A percentile compares a stretch with the other conserved stretches of the same genome.
Evolutionary conservation across 2,888 invertebrate species (phyloP).

Genomic region (Napeogenes sylphis): DNA sequence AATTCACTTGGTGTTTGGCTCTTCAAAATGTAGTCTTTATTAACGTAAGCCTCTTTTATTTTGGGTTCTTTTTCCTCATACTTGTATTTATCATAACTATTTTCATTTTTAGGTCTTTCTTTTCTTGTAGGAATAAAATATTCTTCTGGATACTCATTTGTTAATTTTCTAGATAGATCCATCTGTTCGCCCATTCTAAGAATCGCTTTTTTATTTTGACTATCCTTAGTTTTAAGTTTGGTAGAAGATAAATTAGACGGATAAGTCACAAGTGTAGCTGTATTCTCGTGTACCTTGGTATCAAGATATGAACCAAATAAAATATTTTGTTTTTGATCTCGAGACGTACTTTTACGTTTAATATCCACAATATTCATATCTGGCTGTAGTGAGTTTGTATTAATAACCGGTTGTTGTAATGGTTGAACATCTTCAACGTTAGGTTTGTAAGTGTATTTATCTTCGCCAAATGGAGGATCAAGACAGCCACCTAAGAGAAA

Average conservation of each 20-base stretch:
- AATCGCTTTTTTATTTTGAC: slow-evolving; percentile 10
- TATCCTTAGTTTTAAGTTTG: slow-evolving; percentile 20
- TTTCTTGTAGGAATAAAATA: slow-evolving; percentile 46
- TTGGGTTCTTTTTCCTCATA: background rate
- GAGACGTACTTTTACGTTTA: background rate
- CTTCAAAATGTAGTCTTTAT: background rate
- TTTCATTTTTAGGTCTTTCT: slow-evolving; percentile 11
- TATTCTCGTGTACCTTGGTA: slow-evolving; percentile 35
- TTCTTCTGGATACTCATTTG: slow-evolving; percentile 29
- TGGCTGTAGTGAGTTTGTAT: background rate
- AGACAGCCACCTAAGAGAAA: slow-evolving; percentile 59
- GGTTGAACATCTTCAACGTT: slow-evolving; percentile 11
- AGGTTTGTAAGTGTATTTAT: slow-evolving; percentile 53
- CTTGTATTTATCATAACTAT: background rate
- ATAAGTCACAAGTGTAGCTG: slow-evolving; percentile 54
- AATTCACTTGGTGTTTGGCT: slow-evolving; percentile 4
- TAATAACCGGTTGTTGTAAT: background rate
- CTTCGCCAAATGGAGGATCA: slow-evolving; percentile 65
- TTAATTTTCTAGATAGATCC: slow-evolving; percentile 9
- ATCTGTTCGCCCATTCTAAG: slow-evolving; percentile 12
- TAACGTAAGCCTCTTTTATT: background rate
- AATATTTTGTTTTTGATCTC: background rate
- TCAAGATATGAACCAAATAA: background rate
- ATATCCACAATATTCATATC: background rate
- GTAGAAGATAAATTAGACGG: slow-evolving; percentile 42